Conservation (phyloP, 2,113 vertebrate species). For the Tragelaphus buxtoni region DNA sequence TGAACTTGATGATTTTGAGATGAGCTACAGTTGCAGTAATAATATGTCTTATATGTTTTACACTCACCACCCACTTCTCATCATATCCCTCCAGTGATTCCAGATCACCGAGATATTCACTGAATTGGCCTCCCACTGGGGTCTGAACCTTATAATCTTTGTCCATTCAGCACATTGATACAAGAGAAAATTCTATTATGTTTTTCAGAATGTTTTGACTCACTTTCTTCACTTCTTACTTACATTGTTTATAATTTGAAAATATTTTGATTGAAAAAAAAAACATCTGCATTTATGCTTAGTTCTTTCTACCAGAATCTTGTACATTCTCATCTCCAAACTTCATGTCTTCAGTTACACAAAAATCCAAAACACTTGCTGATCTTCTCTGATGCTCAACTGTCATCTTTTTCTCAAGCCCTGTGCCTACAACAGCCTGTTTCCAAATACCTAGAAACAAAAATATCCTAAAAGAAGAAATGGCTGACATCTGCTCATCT, state of each 20-base stretch:
- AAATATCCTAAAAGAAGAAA: neutral
- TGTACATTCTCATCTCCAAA: neutral
- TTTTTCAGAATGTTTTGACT: neutral
- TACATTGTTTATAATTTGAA: neutral
- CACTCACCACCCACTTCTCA: neutral
- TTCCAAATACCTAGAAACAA: neutral
- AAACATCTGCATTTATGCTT: neutral
- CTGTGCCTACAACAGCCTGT: neutral
- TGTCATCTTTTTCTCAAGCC: neutral
- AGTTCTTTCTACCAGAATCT: neutral
- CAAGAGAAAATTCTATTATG: neutral
- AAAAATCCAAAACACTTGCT: neutral
- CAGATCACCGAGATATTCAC: neutral
- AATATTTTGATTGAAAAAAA: neutral
- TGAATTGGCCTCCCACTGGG: neutral
- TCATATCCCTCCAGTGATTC: neutral
- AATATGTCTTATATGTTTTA: neutral
- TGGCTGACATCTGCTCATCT: neutral
- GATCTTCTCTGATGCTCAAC: neutral
- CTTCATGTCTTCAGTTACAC: neutral
- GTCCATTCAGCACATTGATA: neutral
- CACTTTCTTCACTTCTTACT: neutral
- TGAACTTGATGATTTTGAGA: neutral
- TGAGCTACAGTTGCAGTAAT: neutral
- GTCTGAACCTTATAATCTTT: neutral